phyloP scores from a whole-genome alignment of 2,888 invertebrate species.

The Chaetoderma sp. region DNA sequence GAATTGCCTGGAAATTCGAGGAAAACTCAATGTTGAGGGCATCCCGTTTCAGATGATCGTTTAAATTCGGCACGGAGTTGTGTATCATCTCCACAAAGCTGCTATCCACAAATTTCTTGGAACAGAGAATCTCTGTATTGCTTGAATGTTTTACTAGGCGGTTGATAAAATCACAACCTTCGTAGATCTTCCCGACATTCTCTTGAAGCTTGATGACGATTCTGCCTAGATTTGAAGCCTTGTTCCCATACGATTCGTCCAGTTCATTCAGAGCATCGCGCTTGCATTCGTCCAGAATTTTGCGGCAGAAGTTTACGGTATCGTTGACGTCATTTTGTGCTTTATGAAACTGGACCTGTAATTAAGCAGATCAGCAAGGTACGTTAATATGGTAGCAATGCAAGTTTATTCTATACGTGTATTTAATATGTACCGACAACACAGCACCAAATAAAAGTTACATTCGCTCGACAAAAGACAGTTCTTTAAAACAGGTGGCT shows the following conservation, averaged over 20 bases:
- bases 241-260: slow-evolving; percentile 91
- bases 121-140: slow-evolving; percentile 89
- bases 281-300: slow-evolving; percentile 96
- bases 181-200: slow-evolving; percentile 69
- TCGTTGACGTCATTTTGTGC: slow-evolving; percentile 82
- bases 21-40: slow-evolving; percentile 86
- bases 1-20: slow-evolving; percentile 96
- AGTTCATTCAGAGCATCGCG: slow-evolving; percentile 93
- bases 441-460: too few relatives aligned
- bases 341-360: slow-evolving; percentile 70
- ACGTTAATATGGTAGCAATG: too few relatives aligned
- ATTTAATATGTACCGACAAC: too few relatives aligned
- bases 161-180: slow-evolving; percentile 89
- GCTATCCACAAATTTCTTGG: slow-evolving; percentile 91
- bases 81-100: slow-evolving; percentile 87
- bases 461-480: too few relatives aligned
- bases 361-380: too few relatives aligned
- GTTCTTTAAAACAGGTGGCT: too few relatives aligned
- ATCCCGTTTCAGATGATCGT: slow-evolving; percentile 70
- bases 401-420: too few relatives aligned
- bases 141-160: slow-evolving; percentile 91
- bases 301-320: slow-evolving; percentile 94
- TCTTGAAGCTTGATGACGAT: slow-evolving; percentile 85
- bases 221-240: slow-evolving; percentile 75
- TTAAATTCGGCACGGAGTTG: slow-evolving; percentile 85